Conservation (phyloP, 2,797 vertebrate genomes). For the Cygnus olor region DNA sequence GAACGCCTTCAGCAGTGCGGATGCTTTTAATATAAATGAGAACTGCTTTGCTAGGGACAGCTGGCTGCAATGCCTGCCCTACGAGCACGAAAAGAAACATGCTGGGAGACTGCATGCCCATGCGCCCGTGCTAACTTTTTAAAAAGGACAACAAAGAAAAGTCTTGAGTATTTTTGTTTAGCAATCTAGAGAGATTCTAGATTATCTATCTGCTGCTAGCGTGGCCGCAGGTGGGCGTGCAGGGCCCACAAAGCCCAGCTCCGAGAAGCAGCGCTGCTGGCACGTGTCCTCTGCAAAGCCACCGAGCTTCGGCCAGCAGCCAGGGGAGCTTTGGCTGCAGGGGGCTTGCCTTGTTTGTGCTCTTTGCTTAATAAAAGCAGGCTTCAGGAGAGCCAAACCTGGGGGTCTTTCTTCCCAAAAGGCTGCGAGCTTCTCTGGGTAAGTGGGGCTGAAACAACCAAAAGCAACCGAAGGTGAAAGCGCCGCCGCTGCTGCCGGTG, state of each 20-base stretch:
- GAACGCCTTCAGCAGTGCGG: neutral
- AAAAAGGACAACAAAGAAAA: neutral
- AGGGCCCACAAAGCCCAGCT: neutral
- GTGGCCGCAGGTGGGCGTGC: neutral
- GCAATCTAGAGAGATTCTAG: neutral
- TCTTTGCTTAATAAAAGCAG: neutral
- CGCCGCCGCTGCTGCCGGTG: neutral
- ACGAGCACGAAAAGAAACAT: neutral
- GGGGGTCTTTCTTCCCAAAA: neutral
- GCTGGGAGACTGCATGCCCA: neutral
- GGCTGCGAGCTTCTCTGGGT: neutral
- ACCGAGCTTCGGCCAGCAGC: neutral
- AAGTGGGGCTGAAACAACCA: neutral
- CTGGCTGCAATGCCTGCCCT: too few species aligned
- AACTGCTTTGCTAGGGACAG: too few species aligned
- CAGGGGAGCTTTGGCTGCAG: neutral
- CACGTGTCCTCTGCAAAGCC: neutral
- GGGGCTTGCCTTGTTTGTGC: neutral
- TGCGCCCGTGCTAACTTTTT: neutral
- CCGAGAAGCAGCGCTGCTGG: neutral
- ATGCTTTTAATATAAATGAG: too few species aligned
- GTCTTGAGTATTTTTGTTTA: neutral
- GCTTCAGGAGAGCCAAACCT: neutral
- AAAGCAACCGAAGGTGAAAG: neutral
- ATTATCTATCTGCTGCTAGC: neutral